Conservation (phyloP, 2,888 invertebrate species). For the Lacanobia oleracea region DNA sequence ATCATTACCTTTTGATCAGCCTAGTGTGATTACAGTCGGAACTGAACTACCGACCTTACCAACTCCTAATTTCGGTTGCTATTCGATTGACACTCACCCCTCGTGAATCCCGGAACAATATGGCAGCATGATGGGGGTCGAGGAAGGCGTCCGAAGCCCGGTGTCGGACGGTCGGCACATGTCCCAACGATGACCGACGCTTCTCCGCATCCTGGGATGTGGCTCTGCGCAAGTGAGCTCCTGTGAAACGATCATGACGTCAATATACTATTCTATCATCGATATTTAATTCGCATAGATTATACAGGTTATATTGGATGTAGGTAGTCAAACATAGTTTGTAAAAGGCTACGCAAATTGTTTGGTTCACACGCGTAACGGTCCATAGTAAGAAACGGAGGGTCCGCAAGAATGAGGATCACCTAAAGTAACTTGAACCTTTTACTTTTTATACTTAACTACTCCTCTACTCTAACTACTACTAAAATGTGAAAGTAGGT, state of each 20-base stretch:
- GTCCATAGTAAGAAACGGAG: not conserved
- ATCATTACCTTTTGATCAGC: too few relatives aligned
- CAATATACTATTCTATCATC: not conserved
- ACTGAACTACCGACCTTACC: not conserved
- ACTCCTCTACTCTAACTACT: not conserved
- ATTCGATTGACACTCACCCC: conserved; percentile 92
- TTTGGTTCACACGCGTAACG: not conserved
- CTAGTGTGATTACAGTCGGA: not conserved
- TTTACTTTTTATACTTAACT: not conserved
- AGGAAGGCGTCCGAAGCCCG: conserved; percentile 94
- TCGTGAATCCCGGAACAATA: conserved; percentile 97
- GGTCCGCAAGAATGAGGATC: not conserved
- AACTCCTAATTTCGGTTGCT: not conserved
- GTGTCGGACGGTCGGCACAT: conserved; percentile 87
- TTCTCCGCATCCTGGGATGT: conserved; percentile 95
- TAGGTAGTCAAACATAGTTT: not conserved
- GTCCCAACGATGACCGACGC: conserved; percentile 94
- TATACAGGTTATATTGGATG: not conserved
- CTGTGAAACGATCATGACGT: conserved; percentile 82
- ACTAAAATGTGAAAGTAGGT: not conserved
- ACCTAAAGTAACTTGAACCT: not conserved
- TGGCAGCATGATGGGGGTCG: conserved; percentile 97
- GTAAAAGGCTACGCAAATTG: not conserved
- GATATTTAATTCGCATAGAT: too few relatives aligned
- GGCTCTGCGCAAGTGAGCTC: conserved; percentile 94